Percentiles rank a stretch among this genome's conserved stretches.
Conservation (phyloP, 2,113 vertebrate genomes). For the Pavo muticus region DNA sequence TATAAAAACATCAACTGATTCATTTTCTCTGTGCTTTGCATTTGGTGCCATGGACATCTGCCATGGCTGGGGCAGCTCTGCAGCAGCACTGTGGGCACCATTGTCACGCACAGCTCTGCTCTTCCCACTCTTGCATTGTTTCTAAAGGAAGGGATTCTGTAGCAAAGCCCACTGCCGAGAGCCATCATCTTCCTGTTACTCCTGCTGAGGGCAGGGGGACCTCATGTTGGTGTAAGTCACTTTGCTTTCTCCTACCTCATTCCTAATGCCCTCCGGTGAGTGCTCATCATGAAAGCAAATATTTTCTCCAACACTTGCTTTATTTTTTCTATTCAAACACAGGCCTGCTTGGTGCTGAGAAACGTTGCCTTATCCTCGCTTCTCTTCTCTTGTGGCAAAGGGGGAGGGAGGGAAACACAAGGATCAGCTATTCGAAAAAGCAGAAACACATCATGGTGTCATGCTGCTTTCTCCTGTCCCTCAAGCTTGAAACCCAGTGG, state of each 20-base stretch:
- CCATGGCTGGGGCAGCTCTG: background rate
- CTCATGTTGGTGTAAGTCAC: background rate
- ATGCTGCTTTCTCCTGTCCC: background rate
- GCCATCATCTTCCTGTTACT: background rate
- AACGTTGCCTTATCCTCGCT: background rate
- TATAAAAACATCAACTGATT: background rate
- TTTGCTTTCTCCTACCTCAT: background rate
- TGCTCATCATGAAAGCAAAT: background rate
- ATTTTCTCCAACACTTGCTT: background rate
- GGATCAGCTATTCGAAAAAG: background rate
- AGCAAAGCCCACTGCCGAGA: background rate
- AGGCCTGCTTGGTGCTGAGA: background rate
- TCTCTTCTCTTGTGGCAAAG: background rate
- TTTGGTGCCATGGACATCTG: background rate
- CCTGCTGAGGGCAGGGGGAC: background rate
- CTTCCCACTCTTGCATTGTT: accelerated
- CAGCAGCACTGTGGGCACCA: background rate
- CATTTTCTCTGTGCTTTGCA: background rate
- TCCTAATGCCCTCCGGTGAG: background rate
- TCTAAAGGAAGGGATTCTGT: background rate
- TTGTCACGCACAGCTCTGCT: accelerated
- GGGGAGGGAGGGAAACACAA: background rate
- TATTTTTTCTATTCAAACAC: background rate
- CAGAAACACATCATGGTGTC: accelerated
- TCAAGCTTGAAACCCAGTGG: background rate